Percentiles rank a stretch among this genome's conserved stretches.
These are phyloP conservation scores for Botia kubotai DNA, from an alignment of 2,797 vertebrate species.

Conservation along the genomic window DNA sequence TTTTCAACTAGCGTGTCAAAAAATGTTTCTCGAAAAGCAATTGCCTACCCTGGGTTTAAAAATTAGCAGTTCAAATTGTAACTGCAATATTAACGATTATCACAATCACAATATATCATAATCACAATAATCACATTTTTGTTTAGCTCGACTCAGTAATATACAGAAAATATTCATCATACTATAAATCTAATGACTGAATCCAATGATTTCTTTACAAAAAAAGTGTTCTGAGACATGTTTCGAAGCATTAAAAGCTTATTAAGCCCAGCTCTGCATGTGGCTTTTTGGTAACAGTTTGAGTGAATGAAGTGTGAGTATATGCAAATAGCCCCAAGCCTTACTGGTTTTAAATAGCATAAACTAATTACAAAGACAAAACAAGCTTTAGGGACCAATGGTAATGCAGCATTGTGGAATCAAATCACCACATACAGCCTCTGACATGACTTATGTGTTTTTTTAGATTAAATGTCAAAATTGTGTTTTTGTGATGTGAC, in stretches of 20 bases:
- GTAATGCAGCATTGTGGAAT: constrained; percentile 48
- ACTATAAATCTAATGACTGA: neutral
- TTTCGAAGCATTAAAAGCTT: neutral
- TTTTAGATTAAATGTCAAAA: constrained; percentile 3
- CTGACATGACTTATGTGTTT: constrained; percentile 33
- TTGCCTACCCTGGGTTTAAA: too few species aligned
- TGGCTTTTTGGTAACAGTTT: constrained; percentile 54
- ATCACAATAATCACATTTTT: neutral
- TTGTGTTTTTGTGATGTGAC: constrained; percentile 16
- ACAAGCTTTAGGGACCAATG: constrained; percentile 53
- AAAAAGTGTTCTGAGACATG: neutral
- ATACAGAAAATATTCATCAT: neutral
- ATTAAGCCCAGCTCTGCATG: constrained; percentile 42
- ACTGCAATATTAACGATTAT: neutral
- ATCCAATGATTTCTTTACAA: neutral
- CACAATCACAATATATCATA: neutral
- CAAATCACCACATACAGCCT: constrained; percentile 3
- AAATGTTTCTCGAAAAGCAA: too few species aligned
- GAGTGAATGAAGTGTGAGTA: constrained; percentile 57
- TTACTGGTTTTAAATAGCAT: constrained; percentile 60
- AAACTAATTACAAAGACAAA: constrained; percentile 65
- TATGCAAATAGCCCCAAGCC: constrained; percentile 56
- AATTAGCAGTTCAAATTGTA: too few species aligned
- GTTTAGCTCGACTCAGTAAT: neutral
- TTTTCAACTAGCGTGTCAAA: too few species aligned